Conservation (phyloP, 2,797 vertebrate genomes). For the Ctenopoma multispine region DNA sequence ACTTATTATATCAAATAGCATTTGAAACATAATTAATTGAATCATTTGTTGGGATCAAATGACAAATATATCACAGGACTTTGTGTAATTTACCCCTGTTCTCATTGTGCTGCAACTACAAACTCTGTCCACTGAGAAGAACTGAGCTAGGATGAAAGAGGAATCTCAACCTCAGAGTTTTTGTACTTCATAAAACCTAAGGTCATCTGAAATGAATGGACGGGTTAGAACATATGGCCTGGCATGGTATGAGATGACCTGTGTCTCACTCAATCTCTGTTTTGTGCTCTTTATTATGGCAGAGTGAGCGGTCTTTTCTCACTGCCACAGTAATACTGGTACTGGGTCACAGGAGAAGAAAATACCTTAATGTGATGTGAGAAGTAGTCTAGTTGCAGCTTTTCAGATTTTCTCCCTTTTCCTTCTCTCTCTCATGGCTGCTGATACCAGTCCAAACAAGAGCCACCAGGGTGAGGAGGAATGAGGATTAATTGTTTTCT, state of each 20-base stretch:
- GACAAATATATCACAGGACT: conserved; percentile 5
- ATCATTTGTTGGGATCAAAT: conserved; percentile 40
- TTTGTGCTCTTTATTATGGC: conserved; percentile 52
- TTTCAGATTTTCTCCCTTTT: conserved; percentile 20
- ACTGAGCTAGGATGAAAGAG: conserved; percentile 42
- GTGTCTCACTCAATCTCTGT: conserved; percentile 39
- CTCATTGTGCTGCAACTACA: conserved; percentile 6
- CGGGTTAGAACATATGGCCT: conserved; percentile 54
- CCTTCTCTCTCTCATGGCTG: conserved; percentile 10
- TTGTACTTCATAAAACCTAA: conserved; percentile 55
- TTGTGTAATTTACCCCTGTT: conserved; percentile 25
- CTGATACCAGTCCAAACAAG: conserved; percentile 56
- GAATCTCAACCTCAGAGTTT: conserved; percentile 40
- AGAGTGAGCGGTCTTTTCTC: conserved; percentile 35
- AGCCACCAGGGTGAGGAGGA: conserved; percentile 45
- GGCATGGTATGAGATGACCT: conserved; percentile 52
- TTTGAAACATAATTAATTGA: conserved; percentile 27
- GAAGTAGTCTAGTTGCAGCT: conserved; percentile 39
- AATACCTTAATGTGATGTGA: conserved; percentile 36
- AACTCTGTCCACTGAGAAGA: conserved; percentile 18
- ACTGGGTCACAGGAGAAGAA: conserved; percentile 48
- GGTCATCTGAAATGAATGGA: conserved; percentile 51
- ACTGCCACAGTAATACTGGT: conserved; percentile 36
- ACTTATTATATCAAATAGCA: conserved; percentile 28
- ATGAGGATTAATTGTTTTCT: conserved; percentile 81